phyloP scores from a whole-genome alignment of 2,113 vertebrate genomes.

The Corythoichthys intestinalis region DNA sequence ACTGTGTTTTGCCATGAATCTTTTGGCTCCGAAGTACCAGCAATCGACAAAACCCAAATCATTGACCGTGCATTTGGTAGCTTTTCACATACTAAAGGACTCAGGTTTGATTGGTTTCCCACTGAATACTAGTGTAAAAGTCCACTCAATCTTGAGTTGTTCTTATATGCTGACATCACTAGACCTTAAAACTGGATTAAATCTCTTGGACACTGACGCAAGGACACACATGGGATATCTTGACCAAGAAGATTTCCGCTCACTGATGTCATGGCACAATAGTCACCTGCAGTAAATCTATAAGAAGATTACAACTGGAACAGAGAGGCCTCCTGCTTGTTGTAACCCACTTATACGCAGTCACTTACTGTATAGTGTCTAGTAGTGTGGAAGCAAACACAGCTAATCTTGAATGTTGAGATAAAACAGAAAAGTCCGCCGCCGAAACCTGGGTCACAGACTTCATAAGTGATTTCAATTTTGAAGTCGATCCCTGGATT shows the following conservation, averaged over 20 bases:
- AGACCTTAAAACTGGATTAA: constrained; percentile 40
- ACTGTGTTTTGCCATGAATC: no score
- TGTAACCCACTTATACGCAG: constrained; percentile 3
- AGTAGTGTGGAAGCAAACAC: no score
- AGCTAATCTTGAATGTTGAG: no score
- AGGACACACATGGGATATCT: constrained; percentile 18
- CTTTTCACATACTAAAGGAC: background rate
- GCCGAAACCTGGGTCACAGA: no score
- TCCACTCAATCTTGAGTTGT: no score
- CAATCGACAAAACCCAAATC: no score
- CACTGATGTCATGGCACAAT: constrained; percentile 48
- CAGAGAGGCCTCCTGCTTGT: constrained; percentile 6
- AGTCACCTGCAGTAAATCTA: constrained; percentile 47
- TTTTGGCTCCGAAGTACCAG: no score
- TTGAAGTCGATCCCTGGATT: no score
- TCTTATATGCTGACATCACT: constrained; percentile 19
- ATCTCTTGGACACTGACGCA: constrained; percentile 1
- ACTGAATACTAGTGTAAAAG: background rate
- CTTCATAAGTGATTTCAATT: no score
- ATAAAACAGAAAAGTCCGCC: no score
- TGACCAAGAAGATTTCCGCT: constrained; percentile 27
- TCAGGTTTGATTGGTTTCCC: background rate
- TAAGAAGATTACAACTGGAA: constrained; percentile 54
- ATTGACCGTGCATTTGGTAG: no score
- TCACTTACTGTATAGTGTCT: constrained; percentile 3